Conservation (phyloP, 1,140 invertebrate species). For the Neodiprion pinetum region DNA sequence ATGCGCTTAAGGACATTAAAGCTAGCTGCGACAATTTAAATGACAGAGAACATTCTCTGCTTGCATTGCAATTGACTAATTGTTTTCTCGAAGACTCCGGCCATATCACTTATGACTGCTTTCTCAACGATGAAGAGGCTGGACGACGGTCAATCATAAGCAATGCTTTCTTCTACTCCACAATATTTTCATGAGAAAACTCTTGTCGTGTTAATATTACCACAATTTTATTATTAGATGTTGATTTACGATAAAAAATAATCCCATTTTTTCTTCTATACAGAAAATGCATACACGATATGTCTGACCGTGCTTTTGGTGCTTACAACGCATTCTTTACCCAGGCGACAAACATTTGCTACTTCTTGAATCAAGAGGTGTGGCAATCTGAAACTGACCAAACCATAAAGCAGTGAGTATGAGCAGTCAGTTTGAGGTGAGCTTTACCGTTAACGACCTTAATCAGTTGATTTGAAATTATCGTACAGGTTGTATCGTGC, state of each 20-base stretch:
- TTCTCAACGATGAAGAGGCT: constrained; percentile 49
- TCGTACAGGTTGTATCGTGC: constrained; percentile 57
- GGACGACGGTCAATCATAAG: constrained; percentile 40
- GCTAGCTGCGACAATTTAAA: constrained; percentile 66
- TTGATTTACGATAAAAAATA: no score
- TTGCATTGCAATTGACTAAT: constrained; percentile 71
- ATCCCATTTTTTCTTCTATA: neutral
- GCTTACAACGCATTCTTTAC: constrained; percentile 74
- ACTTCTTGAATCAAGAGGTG: constrained; percentile 69
- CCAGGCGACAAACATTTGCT: constrained; percentile 74
- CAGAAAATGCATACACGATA: constrained; percentile 64
- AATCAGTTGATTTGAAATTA: constrained; percentile 40
- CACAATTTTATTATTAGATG: constrained; percentile 3
- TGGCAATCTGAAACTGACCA: constrained; percentile 72
- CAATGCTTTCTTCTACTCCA: neutral
- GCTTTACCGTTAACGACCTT: constrained; percentile 32
- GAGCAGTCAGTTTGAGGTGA: constrained; percentile 42
- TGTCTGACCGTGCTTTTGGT: constrained; percentile 67
- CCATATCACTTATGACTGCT: constrained; percentile 62
- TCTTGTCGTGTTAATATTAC: neutral
- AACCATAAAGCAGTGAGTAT: constrained; percentile 58
- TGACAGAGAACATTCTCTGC: constrained; percentile 67
- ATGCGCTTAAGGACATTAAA: constrained; percentile 63
- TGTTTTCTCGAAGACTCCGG: constrained; percentile 73
- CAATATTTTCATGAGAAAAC: no score